Evolutionary conservation across 2,113 vertebrate species (phyloP).

Genomic region (Synodontis membranacea): DNA sequence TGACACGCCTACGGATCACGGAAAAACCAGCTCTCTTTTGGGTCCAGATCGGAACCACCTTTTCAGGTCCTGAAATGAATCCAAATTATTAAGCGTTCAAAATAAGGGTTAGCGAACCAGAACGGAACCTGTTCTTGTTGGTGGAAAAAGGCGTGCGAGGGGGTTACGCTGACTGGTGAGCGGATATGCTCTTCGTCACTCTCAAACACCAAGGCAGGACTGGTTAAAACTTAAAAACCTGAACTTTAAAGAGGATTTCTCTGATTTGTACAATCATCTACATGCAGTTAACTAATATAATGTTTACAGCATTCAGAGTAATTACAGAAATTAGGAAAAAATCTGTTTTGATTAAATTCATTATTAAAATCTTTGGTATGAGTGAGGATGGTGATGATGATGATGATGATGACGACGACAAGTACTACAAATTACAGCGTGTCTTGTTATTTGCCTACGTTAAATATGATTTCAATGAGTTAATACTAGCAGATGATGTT

Average conservation of each 20-base stretch:
- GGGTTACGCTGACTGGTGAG: too few species aligned
- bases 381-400: neutral
- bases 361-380: neutral
- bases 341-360: neutral
- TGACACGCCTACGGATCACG: too few species aligned
- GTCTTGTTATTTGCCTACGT: neutral
- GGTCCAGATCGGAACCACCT: too few species aligned
- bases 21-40: too few species aligned
- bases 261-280: neutral
- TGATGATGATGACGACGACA: neutral
- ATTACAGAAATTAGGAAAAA: neutral
- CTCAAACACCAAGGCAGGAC: neutral
- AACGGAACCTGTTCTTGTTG: too few species aligned
- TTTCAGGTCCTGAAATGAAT: too few species aligned
- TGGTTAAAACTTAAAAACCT: neutral
- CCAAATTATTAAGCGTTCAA: too few species aligned
- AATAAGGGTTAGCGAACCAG: too few species aligned
- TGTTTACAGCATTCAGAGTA: neutral
- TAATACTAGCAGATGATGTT: neutral
- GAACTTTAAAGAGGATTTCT: neutral
- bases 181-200: neutral
- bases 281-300: neutral
- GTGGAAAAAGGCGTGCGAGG: too few species aligned
- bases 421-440: neutral
- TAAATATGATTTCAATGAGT: neutral